Percentiles rank a stretch among this genome's conserved stretches.
These are phyloP conservation scores for Acrobeloides nanus DNA, from an alignment of 2,888 invertebrate species.

Conservation along the genomic window DNA sequence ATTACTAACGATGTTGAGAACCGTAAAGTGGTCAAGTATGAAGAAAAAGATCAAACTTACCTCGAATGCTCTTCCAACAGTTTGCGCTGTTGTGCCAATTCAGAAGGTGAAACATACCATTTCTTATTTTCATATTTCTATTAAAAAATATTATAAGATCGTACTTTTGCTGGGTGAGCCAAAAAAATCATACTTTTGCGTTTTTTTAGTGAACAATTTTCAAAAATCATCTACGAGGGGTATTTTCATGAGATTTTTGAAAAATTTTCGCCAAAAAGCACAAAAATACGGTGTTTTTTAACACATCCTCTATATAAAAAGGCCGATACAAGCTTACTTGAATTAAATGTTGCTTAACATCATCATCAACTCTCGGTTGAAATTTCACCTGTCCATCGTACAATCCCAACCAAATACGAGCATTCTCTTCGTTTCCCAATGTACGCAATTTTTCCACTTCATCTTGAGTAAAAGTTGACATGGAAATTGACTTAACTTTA, in stretches of 20 bases:
- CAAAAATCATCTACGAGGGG: no score
- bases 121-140: conserved; percentile 90
- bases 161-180: not conserved
- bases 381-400: conserved; percentile 62
- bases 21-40: not conserved
- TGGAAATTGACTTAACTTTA: conserved; percentile 93
- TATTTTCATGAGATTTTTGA: no score
- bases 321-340: conserved; percentile 12
- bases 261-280: no score
- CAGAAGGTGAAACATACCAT: conserved; percentile 60
- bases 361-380: conserved; percentile 32
- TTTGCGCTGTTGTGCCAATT: conserved; percentile 44
- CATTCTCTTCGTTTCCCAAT: conserved; percentile 80
- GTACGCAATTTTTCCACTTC: conserved; percentile 83
- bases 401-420: conserved; percentile 82
- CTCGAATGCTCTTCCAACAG: conserved; percentile 25
- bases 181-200: no score
- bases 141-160: no score
- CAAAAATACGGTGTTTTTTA: conserved; percentile 2
- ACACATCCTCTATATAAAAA: conserved; percentile 3
- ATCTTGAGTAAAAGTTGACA: conserved; percentile 91
- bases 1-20: no score
- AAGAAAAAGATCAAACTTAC: conserved; percentile 5
- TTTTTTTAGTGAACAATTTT: no score
- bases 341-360: conserved; percentile 23